phyloP scores from a whole-genome alignment of 2,113 vertebrate genomes.

The Dasyornis broadbenti region DNA sequence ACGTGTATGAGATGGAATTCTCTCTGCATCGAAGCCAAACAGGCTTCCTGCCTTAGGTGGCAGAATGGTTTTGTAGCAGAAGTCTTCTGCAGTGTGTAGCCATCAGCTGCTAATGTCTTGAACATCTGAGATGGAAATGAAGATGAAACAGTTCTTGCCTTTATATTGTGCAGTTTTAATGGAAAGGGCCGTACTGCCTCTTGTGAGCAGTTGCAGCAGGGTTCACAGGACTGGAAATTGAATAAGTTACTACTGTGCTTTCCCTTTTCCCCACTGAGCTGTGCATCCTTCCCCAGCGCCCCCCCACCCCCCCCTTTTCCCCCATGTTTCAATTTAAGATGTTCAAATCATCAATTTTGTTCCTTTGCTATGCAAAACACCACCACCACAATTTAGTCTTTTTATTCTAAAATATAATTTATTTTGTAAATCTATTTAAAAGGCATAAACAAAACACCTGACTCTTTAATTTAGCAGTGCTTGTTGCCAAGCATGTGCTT shows the following conservation, averaged over 20 bases:
- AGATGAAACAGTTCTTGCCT: neutral
- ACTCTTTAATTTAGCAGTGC: neutral
- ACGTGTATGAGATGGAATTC: accelerated
- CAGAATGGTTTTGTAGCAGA: neutral
- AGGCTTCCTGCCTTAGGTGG: neutral
- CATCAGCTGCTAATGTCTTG: neutral
- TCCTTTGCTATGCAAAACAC: neutral
- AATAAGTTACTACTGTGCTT: neutral
- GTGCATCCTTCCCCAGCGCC: neutral
- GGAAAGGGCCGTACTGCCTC: neutral
- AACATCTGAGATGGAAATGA: neutral
- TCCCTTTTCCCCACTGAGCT: neutral
- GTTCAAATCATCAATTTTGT: neutral
- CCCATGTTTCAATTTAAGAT: neutral
- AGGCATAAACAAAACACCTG: neutral
- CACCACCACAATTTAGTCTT: neutral
- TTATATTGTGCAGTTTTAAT: neutral
- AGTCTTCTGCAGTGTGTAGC: neutral
- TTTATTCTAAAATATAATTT: neutral
- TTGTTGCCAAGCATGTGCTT: neutral
- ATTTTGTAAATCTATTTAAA: neutral
- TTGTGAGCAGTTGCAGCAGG: neutral
- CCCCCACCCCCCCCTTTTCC: accelerated
- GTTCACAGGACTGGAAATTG: neutral
- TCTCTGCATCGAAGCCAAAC: neutral